phyloP scores from a whole-genome alignment of 2,888 invertebrate species.

The Aphelenchoides bicaudatus region DNA sequence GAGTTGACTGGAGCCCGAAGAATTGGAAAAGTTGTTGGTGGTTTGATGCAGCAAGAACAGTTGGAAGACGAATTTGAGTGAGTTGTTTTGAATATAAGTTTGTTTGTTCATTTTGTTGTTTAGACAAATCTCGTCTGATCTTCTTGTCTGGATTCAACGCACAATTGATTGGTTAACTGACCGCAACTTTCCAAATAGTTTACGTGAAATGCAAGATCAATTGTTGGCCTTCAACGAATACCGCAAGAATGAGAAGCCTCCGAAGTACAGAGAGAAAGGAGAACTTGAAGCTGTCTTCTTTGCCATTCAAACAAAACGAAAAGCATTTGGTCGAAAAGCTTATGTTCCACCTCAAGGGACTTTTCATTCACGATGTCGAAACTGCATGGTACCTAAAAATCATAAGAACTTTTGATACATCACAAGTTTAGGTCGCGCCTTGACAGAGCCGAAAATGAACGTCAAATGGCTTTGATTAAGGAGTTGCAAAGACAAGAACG shows the following conservation, averaged over 20 bases:
- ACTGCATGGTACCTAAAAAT: too few species aligned
- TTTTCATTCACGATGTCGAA: conserved; percentile 89
- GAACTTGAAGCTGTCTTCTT: conserved; percentile 94
- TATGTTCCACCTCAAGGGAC: conserved; percentile 67
- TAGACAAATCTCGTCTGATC: conserved; percentile 74
- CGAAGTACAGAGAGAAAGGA: conserved; percentile 86
- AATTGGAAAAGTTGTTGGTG: conserved; percentile 93
- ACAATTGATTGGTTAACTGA: conserved; percentile 80
- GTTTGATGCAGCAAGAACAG: conserved; percentile 89
- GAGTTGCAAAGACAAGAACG: conserved; percentile 68
- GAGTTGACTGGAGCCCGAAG: conserved; percentile 94
- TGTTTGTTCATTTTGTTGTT: too few species aligned
- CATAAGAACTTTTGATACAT: too few species aligned
- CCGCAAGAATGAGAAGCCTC: conserved; percentile 92
- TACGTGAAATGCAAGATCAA: conserved; percentile 88
- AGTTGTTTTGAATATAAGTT: too few species aligned
- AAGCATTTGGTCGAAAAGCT: conserved; percentile 72
- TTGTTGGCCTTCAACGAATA: conserved; percentile 87
- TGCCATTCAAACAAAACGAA: conserved; percentile 89
- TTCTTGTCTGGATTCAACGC: conserved; percentile 86
- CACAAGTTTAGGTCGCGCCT: too few species aligned
- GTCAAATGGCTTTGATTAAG: conserved; percentile 85
- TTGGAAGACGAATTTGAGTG: conserved; percentile 85
- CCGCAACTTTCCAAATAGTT: conserved; percentile 83
- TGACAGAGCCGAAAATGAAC: conserved; percentile 86